A percentile compares a stretch with the other conserved stretches of the same genome.
These are phyloP conservation scores for Lontra canadensis DNA, from an alignment of 2,113 vertebrate genomes.

Conservation along the genomic window DNA sequence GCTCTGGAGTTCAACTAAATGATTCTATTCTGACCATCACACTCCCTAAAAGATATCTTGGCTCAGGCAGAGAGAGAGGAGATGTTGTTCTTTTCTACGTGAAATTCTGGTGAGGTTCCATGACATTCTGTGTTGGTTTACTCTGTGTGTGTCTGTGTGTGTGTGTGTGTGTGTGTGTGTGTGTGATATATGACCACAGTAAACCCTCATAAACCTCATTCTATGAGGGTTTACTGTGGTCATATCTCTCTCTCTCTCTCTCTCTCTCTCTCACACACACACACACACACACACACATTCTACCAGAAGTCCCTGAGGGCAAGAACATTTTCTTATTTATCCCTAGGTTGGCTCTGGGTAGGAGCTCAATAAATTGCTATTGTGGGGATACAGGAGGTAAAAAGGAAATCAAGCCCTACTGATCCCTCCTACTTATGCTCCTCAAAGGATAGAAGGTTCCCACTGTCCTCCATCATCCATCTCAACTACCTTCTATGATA, in stretches of 20 bases:
- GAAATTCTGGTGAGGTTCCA: background rate
- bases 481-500: background rate
- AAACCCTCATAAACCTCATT: background rate
- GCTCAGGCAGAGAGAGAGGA: background rate
- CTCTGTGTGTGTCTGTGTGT: too few relatives aligned
- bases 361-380: background rate
- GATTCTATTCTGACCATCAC: background rate
- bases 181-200: too few relatives aligned
- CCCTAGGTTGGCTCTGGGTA: background rate
- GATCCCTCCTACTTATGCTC: background rate
- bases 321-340: background rate
- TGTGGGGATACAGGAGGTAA: background rate
- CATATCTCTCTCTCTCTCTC: too few relatives aligned
- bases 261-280: too few relatives aligned
- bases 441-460: background rate
- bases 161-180: too few relatives aligned
- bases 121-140: background rate
- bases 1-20: background rate
- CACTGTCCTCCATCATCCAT: fast-evolving
- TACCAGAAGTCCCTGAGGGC: background rate
- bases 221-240: background rate
- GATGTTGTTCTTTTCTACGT: background rate
- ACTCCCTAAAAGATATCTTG: background rate
- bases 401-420: background rate
- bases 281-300: background rate